phyloP scores from a whole-genome alignment of 1,140 invertebrate species.

The Calephelis nemesis region DNA sequence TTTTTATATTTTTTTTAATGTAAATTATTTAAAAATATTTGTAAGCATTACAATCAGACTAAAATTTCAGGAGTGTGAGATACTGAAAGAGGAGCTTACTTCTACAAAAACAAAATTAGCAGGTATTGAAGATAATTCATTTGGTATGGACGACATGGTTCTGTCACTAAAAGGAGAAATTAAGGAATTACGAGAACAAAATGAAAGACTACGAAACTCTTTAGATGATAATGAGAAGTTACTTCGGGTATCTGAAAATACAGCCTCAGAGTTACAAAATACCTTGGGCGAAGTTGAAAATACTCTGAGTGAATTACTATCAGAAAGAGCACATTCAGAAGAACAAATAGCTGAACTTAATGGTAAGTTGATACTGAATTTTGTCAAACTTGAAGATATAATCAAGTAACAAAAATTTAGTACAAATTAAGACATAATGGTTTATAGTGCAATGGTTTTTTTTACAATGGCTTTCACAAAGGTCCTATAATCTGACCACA shows the following conservation, averaged over 20 bases:
- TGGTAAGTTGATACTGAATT: conserved; percentile 37
- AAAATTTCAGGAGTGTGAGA: conserved; percentile 81
- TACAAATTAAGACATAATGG: too few species aligned
- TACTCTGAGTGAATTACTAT: conserved; percentile 70
- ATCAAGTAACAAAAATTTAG: too few species aligned
- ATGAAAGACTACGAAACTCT: conserved; percentile 66
- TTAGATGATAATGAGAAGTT: conserved; percentile 71
- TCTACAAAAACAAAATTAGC: conserved; percentile 81
- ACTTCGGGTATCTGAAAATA: conserved; percentile 70
- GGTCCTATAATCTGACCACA: too few species aligned
- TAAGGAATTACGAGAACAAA: conserved; percentile 65
- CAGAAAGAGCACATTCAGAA: conserved; percentile 62
- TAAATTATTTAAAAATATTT: too few species aligned
- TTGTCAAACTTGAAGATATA: too few species aligned
- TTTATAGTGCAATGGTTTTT: too few species aligned
- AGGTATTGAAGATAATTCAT: conserved; percentile 84
- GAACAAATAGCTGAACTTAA: conserved; percentile 69
- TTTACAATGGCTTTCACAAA: too few species aligned
- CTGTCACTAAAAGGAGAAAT: conserved; percentile 82
- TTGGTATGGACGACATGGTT: conserved; percentile 87
- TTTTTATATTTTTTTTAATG: too few species aligned
- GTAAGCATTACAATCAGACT: background rate
- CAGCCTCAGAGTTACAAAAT: conserved; percentile 67
- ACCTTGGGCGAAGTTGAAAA: conserved; percentile 70
- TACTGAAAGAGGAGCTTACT: conserved; percentile 82